Conservation (phyloP, 1,140 invertebrate genomes). For the Diabrotica undecimpunctata region DNA sequence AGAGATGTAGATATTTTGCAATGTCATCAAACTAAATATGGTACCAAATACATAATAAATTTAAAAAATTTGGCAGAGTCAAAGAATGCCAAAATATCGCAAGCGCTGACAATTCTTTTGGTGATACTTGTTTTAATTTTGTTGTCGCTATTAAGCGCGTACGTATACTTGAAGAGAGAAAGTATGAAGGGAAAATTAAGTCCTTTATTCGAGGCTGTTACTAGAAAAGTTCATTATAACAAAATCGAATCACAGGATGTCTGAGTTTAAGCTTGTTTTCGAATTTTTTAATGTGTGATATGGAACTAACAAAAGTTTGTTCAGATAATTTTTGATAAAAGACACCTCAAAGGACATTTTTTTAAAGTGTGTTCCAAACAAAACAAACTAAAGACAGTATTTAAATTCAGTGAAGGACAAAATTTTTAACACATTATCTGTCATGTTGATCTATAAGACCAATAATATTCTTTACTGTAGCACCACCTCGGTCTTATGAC, state of each 20-base stretch:
- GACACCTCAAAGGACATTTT: too few relatives aligned
- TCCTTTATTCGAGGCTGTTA: slow-evolving; percentile 63
- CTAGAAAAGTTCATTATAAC: slow-evolving; percentile 70
- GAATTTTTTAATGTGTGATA: background rate
- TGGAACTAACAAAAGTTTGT: too few relatives aligned
- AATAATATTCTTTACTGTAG: too few relatives aligned
- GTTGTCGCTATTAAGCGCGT: slow-evolving; percentile 52
- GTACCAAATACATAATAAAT: slow-evolving; percentile 45
- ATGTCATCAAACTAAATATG: slow-evolving; percentile 48
- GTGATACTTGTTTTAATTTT: slow-evolving; percentile 57
- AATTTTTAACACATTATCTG: too few relatives aligned
- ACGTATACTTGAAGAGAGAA: slow-evolving; percentile 60
- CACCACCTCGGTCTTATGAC: too few relatives aligned
- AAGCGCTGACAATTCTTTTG: slow-evolving; percentile 54
- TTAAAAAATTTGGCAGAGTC: slow-evolving; percentile 46
- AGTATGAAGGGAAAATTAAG: slow-evolving; percentile 56
- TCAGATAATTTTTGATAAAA: too few relatives aligned
- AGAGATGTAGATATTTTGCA: slow-evolving; percentile 55
- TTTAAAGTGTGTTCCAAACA: too few relatives aligned
- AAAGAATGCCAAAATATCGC: slow-evolving; percentile 43
- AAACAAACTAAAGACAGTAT: too few relatives aligned
- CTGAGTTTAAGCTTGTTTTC: slow-evolving; percentile 18
- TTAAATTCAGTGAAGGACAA: too few relatives aligned
- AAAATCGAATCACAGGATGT: slow-evolving; percentile 57
- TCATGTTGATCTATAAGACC: too few relatives aligned